Evolutionary conservation across 2,888 invertebrate genomes (phyloP), one percentile per base, ranked within the genome.

Genomic region (Nephrocerus scutellatus): DNA sequence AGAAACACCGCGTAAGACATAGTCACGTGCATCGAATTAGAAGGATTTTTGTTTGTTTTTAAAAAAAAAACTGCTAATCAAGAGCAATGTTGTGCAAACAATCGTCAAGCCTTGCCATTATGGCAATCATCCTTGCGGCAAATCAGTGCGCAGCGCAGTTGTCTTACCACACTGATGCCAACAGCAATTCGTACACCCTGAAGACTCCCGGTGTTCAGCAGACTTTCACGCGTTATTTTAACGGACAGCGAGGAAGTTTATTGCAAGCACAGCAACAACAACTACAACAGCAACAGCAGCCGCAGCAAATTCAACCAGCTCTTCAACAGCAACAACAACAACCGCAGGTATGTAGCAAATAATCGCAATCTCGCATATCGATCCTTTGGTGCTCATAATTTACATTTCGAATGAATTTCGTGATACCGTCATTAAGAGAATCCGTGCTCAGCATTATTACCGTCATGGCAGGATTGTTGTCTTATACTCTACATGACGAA

Each of bases 151-250:
- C 37, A 7, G 63, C 60, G 16, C 69, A 69, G 43, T 48, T 68
- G 39, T 54, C 64, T 32, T 61, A 57, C 30, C 68, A 67, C 49
- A 59, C 56, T 10, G 68, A 68, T 43, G 58, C 64, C 28, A 60
- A 60, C 45, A 51, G 54, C 8, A 68, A 68, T 39, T 65, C 69
- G 13, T 68, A 60, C 29, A 60, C 61, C 6, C 41, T 68, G 18
- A 66, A 66, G 50, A 52, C 68, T n/a, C 68, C 68, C 9, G 53
- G 56, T 12, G 43, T 62, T 42, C 65, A 65, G 46, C 68, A 67
- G 44, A 62, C 59, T 29, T 68, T 65, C 37, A 65, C 66, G 3
- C 55, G 67, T 6, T 62, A 59, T 36, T 68, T 53, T 36, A 66
- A 64, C n/a, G 59, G 56, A 4, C 53, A 55, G 35, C 51, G 44